A percentile compares a stretch with the other conserved stretches of the same genome.
Conservation (phyloP, 2,113 vertebrate species). For the Thoracochromis brauschi region DNA sequence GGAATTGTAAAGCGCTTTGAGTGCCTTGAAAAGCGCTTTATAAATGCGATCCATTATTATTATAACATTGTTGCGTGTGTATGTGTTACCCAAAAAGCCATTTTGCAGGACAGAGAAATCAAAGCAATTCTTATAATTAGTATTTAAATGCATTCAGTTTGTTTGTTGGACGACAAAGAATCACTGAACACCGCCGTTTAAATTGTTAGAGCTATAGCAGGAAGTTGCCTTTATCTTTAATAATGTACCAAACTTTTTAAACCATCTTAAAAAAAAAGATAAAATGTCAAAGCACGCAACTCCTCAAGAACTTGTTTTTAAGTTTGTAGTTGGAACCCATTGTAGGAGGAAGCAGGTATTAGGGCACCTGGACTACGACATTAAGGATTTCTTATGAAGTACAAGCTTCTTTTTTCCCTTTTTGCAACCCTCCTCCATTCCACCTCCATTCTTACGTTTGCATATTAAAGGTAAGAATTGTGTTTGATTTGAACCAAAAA, state of each 20-base stretch:
- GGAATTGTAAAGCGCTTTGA: fast-evolving
- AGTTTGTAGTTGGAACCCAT: background rate
- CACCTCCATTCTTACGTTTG: background rate
- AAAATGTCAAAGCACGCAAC: background rate
- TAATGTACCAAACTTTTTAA: background rate
- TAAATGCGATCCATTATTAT: background rate
- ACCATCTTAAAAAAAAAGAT: background rate
- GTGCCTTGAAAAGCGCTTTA: background rate
- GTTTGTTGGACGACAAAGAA: background rate
- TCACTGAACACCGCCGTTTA: fast-evolving
- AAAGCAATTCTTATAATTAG: background rate
- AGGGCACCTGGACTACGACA: background rate
- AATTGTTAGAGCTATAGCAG: background rate
- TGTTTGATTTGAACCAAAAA: background rate
- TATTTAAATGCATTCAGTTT: background rate
- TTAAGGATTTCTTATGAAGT: background rate
- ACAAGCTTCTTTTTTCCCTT: background rate
- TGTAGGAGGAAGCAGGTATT: background rate
- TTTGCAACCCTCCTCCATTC: background rate
- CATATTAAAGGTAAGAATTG: background rate
- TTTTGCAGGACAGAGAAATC: background rate
- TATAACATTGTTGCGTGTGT: background rate
- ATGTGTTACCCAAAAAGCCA: background rate
- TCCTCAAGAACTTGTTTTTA: background rate
- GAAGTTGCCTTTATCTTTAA: background rate